phyloP scores from a whole-genome alignment of 2,113 vertebrate species.

The Chinchilla lanigera region DNA sequence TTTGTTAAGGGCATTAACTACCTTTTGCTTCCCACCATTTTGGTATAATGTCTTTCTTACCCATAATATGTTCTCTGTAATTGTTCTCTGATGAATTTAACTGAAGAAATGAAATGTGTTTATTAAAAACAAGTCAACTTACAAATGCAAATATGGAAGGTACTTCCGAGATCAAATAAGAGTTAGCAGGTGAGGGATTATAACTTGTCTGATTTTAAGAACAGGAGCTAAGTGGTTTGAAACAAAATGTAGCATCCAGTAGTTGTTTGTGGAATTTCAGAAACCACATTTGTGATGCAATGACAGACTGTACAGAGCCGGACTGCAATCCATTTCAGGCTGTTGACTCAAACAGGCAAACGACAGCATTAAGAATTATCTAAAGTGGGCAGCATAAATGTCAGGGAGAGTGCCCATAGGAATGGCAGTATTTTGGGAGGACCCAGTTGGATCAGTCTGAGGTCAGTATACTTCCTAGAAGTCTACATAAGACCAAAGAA shows the following conservation, averaged over 20 bases:
- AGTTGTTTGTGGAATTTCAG: constrained; percentile 67
- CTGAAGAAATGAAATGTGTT: background rate
- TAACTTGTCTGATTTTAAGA: constrained; percentile 37
- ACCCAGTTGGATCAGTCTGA: constrained; percentile 46
- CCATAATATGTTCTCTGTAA: background rate
- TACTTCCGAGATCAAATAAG: background rate
- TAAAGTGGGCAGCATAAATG: constrained; percentile 64
- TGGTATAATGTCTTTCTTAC: background rate
- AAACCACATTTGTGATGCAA: constrained; percentile 66
- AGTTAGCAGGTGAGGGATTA: background rate
- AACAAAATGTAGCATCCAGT: constrained; percentile 39
- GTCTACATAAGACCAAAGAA: constrained; percentile 37
- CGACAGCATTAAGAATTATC: constrained; percentile 57
- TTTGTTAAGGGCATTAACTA: background rate
- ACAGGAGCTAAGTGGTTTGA: constrained; percentile 46
- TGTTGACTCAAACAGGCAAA: constrained; percentile 71
- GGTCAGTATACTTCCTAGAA: constrained; percentile 66
- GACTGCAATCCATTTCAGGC: background rate
- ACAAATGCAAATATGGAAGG: background rate
- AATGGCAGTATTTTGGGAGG: constrained; percentile 30
- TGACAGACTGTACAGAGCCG: constrained; percentile 56
- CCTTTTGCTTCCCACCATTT: background rate
- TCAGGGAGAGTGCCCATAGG: constrained; percentile 51
- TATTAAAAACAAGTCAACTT: constrained; percentile 14
- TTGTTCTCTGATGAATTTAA: background rate